Percentiles rank a stretch among this genome's conserved stretches.
Conservation (phyloP, 37 sponge, comb jelly and placozoan species). For the Bolinopsis microptera region DNA sequence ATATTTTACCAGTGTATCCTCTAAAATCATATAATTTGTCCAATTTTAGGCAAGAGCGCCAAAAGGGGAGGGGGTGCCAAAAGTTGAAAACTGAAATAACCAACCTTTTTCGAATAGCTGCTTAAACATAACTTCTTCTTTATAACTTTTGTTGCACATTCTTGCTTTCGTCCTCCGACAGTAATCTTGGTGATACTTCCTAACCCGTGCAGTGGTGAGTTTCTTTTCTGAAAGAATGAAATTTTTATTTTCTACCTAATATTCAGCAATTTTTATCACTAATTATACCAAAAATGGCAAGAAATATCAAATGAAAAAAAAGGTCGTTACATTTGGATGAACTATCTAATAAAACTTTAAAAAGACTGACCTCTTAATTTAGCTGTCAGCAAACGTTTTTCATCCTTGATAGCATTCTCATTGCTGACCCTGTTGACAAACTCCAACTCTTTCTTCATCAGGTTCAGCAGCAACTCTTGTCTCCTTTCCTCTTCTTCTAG, state of each 20-base stretch:
- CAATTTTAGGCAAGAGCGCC: too few species aligned
- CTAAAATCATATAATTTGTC: too few species aligned
- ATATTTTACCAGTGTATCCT: too few species aligned
- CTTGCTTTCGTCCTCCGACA: slow-evolving; percentile 20
- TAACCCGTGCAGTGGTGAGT: slow-evolving; percentile 19
- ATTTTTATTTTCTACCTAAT: too few species aligned
- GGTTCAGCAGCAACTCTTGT: slow-evolving; percentile 12
- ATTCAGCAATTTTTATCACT: too few species aligned
- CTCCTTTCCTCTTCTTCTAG: slow-evolving; percentile 38
- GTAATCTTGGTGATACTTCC: slow-evolving; percentile 33
- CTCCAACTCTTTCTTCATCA: slow-evolving; percentile 42
- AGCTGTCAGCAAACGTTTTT: background rate
- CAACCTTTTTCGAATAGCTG: slow-evolving; percentile 53
- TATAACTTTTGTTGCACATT: background rate
- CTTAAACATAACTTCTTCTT: background rate
- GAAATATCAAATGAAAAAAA: too few species aligned
- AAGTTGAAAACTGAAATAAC: too few species aligned
- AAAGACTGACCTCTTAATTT: background rate
- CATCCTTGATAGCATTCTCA: slow-evolving; percentile 10
- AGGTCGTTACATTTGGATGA: too few species aligned
- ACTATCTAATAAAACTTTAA: too few species aligned
- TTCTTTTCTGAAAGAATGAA: slow-evolving; percentile 34
- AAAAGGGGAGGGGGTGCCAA: too few species aligned
- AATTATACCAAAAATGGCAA: too few species aligned
- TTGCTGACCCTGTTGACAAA: background rate